Percentiles rank a stretch among this genome's conserved stretches.
Evolutionary conservation across 1,140 invertebrate genomes (phyloP).

Genomic region (Chironomus striatipennis): DNA sequence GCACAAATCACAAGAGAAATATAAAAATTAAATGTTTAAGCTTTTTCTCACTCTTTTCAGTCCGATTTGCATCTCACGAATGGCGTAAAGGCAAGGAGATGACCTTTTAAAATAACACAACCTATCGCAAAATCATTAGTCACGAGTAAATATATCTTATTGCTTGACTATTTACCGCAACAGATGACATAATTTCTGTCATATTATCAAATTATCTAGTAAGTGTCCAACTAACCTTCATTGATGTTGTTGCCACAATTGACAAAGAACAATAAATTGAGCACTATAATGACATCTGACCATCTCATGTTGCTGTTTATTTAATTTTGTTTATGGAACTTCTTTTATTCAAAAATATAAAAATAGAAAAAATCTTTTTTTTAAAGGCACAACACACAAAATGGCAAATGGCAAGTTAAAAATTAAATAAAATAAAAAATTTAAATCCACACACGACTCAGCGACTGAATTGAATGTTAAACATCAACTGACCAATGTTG

Average conservation of each 20-base stretch:
- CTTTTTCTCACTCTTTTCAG: not conserved
- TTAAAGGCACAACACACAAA: not conserved
- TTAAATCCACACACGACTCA: no score
- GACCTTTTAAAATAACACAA: not conserved
- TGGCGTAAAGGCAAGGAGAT: not conserved
- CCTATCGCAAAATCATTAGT: not conserved
- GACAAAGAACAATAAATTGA: not conserved
- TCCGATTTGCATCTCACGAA: not conserved
- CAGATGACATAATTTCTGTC: not conserved
- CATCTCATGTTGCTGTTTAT: not conserved
- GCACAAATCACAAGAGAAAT: no score
- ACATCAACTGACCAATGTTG: conserved; percentile 5
- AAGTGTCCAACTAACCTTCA: not conserved
- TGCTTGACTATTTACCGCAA: not conserved
- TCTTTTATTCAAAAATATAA: not conserved
- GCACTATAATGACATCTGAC: not conserved
- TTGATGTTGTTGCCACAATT: not conserved
- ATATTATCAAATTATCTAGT: not conserved
- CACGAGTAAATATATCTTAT: not conserved
- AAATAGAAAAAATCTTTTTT: not conserved
- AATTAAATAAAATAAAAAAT: no score
- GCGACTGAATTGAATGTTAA: not conserved
- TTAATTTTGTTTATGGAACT: not conserved
- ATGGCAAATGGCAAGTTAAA: not conserved
- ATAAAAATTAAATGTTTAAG: no score